Evolutionary conservation across 2,797 vertebrate species (phyloP).

Genomic region (Tragopan temminckii): DNA sequence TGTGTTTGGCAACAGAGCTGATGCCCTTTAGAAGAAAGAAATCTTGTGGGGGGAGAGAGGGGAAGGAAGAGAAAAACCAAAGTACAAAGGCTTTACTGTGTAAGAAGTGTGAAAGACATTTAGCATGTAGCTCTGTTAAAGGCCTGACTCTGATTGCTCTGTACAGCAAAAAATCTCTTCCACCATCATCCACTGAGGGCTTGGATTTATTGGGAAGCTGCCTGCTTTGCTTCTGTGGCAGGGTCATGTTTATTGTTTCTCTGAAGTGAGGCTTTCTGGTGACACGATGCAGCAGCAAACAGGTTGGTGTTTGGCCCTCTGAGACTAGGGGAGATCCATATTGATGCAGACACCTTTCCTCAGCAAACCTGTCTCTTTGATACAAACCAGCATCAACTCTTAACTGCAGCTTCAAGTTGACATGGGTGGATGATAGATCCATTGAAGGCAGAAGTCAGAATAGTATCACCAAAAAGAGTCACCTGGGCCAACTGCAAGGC

Average conservation of each 20-base stretch:
- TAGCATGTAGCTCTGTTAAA: not conserved
- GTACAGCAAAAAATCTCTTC: not conserved
- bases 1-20: not conserved
- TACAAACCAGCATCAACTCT: not conserved
- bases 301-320: not conserved
- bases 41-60: rapidly evolving
- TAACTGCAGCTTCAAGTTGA: not conserved
- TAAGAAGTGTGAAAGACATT: not conserved
- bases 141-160: not conserved
- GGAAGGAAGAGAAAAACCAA: not conserved
- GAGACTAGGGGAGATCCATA: not conserved
- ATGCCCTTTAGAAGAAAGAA: not conserved
- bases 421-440: not conserved
- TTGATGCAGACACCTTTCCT: not conserved
- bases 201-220: not conserved
- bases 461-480: not conserved
- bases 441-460: not conserved
- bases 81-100: not conserved
- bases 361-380: not conserved
- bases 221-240: not conserved
- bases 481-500: not conserved
- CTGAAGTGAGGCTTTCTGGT: not conserved
- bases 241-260: not conserved
- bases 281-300: not conserved
- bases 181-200: not conserved